Conservation (phyloP, 2,113 vertebrate species). For the Turnix velox region DNA sequence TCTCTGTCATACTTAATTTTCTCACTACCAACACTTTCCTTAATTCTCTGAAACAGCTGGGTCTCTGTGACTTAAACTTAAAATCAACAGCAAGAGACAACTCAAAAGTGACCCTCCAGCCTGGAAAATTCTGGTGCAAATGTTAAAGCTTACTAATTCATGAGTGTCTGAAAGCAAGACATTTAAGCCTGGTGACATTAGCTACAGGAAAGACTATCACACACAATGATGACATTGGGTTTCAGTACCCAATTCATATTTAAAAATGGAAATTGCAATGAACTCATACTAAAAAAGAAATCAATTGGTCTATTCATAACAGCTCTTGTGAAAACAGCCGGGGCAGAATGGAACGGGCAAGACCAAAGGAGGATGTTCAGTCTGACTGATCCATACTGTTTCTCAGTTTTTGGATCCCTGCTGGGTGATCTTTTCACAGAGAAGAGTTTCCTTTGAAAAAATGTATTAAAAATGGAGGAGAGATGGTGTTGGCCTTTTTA, state of each 20-base stretch:
- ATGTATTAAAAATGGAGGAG: neutral
- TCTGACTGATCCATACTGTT: neutral
- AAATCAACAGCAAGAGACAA: neutral
- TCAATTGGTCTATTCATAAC: neutral
- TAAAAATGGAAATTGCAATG: neutral
- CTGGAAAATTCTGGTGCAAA: neutral
- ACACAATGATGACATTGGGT: neutral
- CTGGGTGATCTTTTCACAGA: neutral
- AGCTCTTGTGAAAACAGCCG: neutral
- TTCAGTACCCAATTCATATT: neutral
- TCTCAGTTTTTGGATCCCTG: neutral
- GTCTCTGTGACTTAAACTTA: neutral
- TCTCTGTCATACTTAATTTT: neutral
- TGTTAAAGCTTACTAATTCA: neutral
- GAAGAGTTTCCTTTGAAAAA: neutral
- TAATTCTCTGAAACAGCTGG: slow-evolving; percentile 13
- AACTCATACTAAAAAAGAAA: neutral
- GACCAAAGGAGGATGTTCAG: neutral
- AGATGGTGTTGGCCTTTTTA: neutral
- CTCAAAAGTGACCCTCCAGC: neutral
- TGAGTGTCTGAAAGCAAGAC: neutral
- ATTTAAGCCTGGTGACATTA: neutral
- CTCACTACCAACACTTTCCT: neutral
- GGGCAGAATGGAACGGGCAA: neutral
- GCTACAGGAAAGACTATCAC: neutral